These are phyloP conservation scores for Sarcophaga variegata DNA, from an alignment of 2,888 invertebrate species.

Conservation along the genomic window DNA sequence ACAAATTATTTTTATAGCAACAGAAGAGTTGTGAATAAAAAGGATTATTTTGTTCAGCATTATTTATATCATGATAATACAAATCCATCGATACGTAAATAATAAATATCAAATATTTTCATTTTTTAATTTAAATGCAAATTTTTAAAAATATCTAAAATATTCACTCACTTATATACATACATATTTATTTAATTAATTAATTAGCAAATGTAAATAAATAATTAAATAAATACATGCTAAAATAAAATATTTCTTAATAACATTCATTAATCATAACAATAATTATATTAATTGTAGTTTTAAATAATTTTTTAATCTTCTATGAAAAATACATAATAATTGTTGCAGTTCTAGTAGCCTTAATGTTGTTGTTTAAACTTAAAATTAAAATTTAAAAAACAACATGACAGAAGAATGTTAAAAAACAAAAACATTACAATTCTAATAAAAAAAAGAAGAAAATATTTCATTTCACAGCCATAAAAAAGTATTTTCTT, in stretches of 20 bases:
- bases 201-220: slow-evolving; percentile 48
- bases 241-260: background rate
- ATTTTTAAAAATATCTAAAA: background rate
- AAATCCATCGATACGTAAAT: background rate
- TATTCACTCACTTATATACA: no score
- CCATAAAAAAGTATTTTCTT: slow-evolving; percentile 1
- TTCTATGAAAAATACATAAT: slow-evolving; percentile 23
- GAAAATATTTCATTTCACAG: background rate
- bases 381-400: slow-evolving; percentile 6
- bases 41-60: slow-evolving; percentile 27
- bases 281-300: slow-evolving; percentile 31
- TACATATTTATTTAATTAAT: no score
- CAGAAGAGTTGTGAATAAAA: background rate
- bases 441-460: slow-evolving; percentile 1
- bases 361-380: slow-evolving; percentile 53
- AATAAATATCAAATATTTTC: background rate
- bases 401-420: slow-evolving; percentile 20
- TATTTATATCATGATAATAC: slow-evolving; percentile 61
- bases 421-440: slow-evolving; percentile 6
- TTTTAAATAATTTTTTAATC: slow-evolving; percentile 34
- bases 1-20: slow-evolving; percentile 22
- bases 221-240: background rate
- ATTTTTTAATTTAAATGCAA: background rate
- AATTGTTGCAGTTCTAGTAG: slow-evolving; percentile 67
- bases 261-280: background rate